These are phyloP conservation scores for Anableps anableps DNA, from an alignment of 2,797 vertebrate genomes.

Conservation along the genomic window DNA sequence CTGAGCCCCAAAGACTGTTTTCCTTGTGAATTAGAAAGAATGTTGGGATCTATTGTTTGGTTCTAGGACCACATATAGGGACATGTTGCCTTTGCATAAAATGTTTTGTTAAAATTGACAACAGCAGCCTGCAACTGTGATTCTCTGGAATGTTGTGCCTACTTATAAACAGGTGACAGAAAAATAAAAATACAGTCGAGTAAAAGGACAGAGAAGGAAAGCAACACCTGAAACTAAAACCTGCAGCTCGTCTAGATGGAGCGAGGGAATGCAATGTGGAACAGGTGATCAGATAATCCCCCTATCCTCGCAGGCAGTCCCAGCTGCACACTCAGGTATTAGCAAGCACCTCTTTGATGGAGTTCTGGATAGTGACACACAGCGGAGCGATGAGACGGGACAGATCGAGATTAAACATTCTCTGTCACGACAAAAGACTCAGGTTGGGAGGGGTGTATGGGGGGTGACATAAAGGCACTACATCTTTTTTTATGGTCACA, in stretches of 20 bases:
- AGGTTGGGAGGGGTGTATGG: background rate
- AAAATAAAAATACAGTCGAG: conserved; percentile 13
- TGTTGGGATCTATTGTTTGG: background rate
- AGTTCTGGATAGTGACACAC: conserved; percentile 60
- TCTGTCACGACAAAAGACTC: conserved; percentile 19
- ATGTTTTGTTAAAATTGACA: background rate
- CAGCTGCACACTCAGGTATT: conserved; percentile 48
- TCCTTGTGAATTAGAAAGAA: background rate
- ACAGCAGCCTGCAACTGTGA: background rate
- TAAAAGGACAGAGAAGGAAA: conserved; percentile 20
- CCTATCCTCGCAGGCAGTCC: conserved; percentile 55
- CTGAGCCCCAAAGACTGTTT: background rate
- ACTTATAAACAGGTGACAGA: conserved; percentile 44
- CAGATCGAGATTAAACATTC: conserved; percentile 45
- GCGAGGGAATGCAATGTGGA: conserved; percentile 49
- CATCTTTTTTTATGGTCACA: background rate
- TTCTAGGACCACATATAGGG: background rate
- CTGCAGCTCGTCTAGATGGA: conserved; percentile 42
- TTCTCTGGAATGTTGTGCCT: conserved; percentile 29
- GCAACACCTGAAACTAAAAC: conserved; percentile 51
- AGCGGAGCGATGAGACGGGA: conserved; percentile 33
- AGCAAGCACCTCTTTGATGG: conserved; percentile 59
- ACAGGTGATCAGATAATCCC: conserved; percentile 76
- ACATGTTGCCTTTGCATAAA: background rate
- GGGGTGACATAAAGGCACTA: background rate